Base-by-base conservation (phyloP, 2,113 vertebrate genomes). In the Misgurnus anguillicaudatus region DNA sequence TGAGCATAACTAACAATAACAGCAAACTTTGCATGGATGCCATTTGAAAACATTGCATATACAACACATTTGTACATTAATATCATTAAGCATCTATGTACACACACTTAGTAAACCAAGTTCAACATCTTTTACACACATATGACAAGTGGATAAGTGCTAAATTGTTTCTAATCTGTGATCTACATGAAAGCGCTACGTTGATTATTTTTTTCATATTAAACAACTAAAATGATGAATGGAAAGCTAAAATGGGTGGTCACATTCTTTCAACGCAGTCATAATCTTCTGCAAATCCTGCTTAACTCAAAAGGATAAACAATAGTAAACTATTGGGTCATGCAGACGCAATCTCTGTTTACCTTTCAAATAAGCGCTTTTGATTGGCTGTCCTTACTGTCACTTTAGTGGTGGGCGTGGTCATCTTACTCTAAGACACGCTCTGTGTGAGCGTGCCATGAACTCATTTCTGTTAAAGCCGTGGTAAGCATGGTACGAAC, bases 321-420 rank as follows among this genome's bases (percentile, higher is more conserved):
- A 4, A 6, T 9, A 76, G 61, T 76, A 65, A 45, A 3, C n/a
- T n/a, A n/a, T 61, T 64, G 45, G 31, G 9, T 64, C 64, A 19
- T 64, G 47, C 45, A 75, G 53, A 73, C 48, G 13, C 51, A 74
- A 58, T 67, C 58, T 66, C 42, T 78, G 84, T 82, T 84, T 84
- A 79, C 53, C 67, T 86, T 80, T 61, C 66, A 21, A 65, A 69
- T 63, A 13, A 13, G 38, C 47, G 45, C 51, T 42, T 67, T 4
- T 58, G 48, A 84, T 86, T 84, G 82, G 82, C 65, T 21, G 70
- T n/a, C 38, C 4, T 19, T 21, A 41, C 17, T 82, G 78, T 83
- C 84, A 62, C 21, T 86, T 80, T 60, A 42, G 17, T 9, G 11
- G 80, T 77, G 80, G 83, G 83, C 75, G 84, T 79, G 51, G 62